Evolutionary conservation across 2,797 vertebrate genomes (phyloP).

Genomic region (Enteromius trimaculatus): DNA sequence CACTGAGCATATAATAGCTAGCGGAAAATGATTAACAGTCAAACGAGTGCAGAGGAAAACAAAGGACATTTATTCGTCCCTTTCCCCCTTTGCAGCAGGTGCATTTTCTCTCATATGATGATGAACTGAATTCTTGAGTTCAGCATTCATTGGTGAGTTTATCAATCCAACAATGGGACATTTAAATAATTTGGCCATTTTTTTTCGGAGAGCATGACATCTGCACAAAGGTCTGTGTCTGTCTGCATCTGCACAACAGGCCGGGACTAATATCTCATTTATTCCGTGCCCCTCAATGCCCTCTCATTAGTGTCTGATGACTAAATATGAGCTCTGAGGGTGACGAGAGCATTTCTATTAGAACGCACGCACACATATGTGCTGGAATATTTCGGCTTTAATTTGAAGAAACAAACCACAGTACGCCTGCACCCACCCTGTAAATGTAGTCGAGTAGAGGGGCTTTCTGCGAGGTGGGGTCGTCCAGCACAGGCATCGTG

Average conservation of each 20-base stretch:
- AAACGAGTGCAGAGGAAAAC: conserved; percentile 59
- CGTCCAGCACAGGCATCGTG: conserved; percentile 83
- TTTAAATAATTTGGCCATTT: conserved; percentile 86
- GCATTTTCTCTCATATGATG: conserved; percentile 83
- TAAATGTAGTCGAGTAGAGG: conserved; percentile 95
- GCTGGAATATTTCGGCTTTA: conserved; percentile 12
- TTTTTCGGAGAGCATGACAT: conserved; percentile 80
- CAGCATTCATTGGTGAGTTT: conserved; percentile 78
- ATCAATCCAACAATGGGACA: conserved; percentile 80
- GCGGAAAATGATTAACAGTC: conserved; percentile 57
- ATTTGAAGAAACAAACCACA: neutral
- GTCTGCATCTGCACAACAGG: conserved; percentile 83
- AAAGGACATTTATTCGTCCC: conserved; percentile 77
- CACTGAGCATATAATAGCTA: conserved; percentile 56
- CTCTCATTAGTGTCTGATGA: conserved; percentile 56
- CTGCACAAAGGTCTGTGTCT: conserved; percentile 82
- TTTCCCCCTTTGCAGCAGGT: conserved; percentile 79
- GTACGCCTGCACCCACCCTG: conserved; percentile 81
- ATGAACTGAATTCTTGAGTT: conserved; percentile 81
- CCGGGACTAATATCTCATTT: conserved; percentile 70
- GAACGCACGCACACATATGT: neutral
- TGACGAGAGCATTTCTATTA: conserved; percentile 37
- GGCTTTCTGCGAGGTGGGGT: conserved; percentile 80
- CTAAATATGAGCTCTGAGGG: conserved; percentile 43
- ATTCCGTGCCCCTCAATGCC: conserved; percentile 45